Percentiles rank a stretch among this genome's conserved stretches.
phyloP scores from a whole-genome alignment of 2,113 vertebrate species.

The Brachyistius frenatus region DNA sequence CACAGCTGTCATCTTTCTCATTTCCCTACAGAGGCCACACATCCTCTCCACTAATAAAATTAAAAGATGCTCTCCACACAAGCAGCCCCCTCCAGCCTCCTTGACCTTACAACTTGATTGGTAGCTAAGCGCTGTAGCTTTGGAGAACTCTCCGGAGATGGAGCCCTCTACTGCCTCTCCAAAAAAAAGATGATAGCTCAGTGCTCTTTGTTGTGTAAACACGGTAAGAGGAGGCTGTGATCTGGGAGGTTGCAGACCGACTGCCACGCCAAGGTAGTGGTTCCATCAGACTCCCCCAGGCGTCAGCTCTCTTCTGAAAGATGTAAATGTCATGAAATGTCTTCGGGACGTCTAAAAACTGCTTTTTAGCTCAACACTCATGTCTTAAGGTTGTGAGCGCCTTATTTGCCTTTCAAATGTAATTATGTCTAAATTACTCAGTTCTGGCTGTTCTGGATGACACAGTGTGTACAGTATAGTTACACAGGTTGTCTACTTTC shows the following conservation, averaged over 20 bases:
- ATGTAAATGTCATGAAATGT: slow-evolving; percentile 51
- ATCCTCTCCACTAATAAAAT: slow-evolving; percentile 60
- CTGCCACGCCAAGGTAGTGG: slow-evolving; percentile 38
- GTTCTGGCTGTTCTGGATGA: slow-evolving; percentile 30
- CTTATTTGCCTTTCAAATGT: slow-evolving; percentile 56
- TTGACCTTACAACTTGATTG: slow-evolving; percentile 59
- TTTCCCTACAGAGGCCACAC: slow-evolving; percentile 59
- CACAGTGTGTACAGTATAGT: slow-evolving; percentile 22
- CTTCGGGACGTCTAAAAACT: slow-evolving; percentile 42
- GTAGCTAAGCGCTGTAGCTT: slow-evolving; percentile 26
- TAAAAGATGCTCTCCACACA: slow-evolving; percentile 59
- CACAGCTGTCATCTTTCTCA: slow-evolving; percentile 62
- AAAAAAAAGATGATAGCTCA: slow-evolving; percentile 42
- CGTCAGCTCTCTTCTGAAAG: slow-evolving; percentile 32
- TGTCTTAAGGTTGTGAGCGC: slow-evolving; percentile 31
- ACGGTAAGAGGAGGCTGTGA: slow-evolving; percentile 46
- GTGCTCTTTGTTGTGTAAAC: slow-evolving; percentile 43
- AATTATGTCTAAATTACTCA: slow-evolving; percentile 52
- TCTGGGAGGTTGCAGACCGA: slow-evolving; percentile 13
- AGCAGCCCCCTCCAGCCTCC: slow-evolving; percentile 34
- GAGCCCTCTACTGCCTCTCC: slow-evolving; percentile 37
- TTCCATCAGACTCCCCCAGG: slow-evolving; percentile 34
- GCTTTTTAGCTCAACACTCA: slow-evolving; percentile 44
- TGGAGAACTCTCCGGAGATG: slow-evolving; percentile 40
- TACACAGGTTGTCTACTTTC: slow-evolving; percentile 49